A percentile compares a stretch with the other conserved stretches of the same genome.
Conservation (phyloP, 2,113 vertebrate genomes). For the Microcebus griseorufus region DNA sequence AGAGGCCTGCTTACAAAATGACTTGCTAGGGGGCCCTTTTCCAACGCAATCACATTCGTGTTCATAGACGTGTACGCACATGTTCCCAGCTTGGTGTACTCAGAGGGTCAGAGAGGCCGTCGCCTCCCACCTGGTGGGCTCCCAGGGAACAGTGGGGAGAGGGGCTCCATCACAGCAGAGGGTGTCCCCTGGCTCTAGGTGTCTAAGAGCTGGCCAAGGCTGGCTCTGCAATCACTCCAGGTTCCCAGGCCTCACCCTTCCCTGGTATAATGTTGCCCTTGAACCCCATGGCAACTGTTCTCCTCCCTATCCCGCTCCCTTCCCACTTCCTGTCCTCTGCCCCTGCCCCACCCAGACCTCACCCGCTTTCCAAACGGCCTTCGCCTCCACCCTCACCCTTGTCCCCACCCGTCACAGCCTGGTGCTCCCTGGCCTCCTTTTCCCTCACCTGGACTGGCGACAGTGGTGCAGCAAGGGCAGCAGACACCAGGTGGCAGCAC, state of each 20-base stretch:
- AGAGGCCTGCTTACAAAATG: neutral
- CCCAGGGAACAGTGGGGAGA: neutral
- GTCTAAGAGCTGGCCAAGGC: neutral
- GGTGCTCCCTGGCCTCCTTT: neutral
- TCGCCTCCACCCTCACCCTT: neutral
- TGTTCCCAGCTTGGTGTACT: neutral
- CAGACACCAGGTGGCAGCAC: slow-evolving; percentile 62
- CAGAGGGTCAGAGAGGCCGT: neutral
- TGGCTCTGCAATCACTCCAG: neutral
- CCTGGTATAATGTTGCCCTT: neutral
- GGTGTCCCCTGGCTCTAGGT: neutral
- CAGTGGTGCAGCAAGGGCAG: neutral
- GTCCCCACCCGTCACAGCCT: neutral
- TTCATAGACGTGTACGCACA: neutral
- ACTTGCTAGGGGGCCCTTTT: neutral
- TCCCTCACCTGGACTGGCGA: neutral
- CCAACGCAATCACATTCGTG: neutral
- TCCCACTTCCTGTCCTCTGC: neutral
- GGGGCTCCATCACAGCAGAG: neutral
- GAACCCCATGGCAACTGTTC: neutral
- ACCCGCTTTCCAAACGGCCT: slow-evolving; percentile 61
- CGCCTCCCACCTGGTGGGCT: neutral
- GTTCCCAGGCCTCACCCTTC: neutral
- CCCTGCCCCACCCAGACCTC: neutral
- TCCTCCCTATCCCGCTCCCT: neutral